These are phyloP conservation scores for Geopemphigus sp. DNA, from an alignment of 1,140 invertebrate species.

Conservation along the genomic window DNA sequence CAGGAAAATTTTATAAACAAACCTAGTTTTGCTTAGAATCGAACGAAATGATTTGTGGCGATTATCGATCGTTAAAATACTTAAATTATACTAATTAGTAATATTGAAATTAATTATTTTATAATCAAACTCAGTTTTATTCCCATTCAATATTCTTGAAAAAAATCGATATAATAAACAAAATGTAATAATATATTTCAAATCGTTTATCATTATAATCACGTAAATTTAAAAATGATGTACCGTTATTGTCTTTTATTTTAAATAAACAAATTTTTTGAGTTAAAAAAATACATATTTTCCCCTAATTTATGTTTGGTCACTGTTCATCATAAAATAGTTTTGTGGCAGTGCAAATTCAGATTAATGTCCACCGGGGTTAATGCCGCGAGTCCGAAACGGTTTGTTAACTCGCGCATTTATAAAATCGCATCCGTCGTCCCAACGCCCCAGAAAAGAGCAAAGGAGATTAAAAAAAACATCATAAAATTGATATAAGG, in stretches of 20 bases:
- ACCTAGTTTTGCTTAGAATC: too few relatives aligned
- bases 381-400: conserved; percentile 33
- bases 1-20: too few relatives aligned
- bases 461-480: conserved; percentile 24
- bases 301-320: conserved; percentile 20
- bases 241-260: not conserved
- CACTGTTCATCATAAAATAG: conserved; percentile 33
- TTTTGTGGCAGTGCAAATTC: conserved; percentile 19
- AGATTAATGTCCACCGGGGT: conserved; percentile 30
- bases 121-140: too few relatives aligned
- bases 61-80: too few relatives aligned
- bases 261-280: conserved; percentile 7
- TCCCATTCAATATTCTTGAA: too few relatives aligned
- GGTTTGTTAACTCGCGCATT: conserved; percentile 35
- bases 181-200: not conserved
- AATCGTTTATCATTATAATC: not conserved
- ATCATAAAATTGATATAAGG: conserved; percentile 15
- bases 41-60: too few relatives aligned
- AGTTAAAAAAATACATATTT: not conserved
- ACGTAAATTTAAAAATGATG: conserved; percentile 11
- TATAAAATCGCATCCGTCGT: conserved; percentile 20
- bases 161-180: too few relatives aligned
- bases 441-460: not conserved
- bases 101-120: too few relatives aligned
- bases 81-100: too few relatives aligned